Base-by-base conservation (phyloP, 2,888 invertebrate genomes). In the Psylliodes chrysocephalus region DNA sequence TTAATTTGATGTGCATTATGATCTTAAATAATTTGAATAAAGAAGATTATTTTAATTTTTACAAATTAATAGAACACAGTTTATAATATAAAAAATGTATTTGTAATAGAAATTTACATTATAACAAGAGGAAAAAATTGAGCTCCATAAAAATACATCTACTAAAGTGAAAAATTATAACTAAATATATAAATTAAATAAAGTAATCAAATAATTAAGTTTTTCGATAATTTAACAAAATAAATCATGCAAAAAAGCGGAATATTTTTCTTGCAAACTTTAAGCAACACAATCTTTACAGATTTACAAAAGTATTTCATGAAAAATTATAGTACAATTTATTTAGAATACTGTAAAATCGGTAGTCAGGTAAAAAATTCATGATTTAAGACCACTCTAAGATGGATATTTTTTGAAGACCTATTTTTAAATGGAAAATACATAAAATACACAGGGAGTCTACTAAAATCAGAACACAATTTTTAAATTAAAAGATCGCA, bases 61-160 rank as follows among this genome's bases (percentile, higher is more conserved):
- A n/a, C n/a, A n/a, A n/a, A n/a, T n/a, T n/a, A n/a, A n/a, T n/a
- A n/a, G n/a, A n/a, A n/a, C n/a, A n/a, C n/a, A 14, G 7, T 33
- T 52, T n/a, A n/a, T n/a, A 17, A 17, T 52, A 52, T 52, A 52
- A 49, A 59, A 59, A 59, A 35, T 59, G 59, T 59, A 59, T 59
- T 59, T 57, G 38, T 49, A 59, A 59, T 59, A 59, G 59, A 59
- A 59, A 59, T 59, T 59, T 59, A 59, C 49, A 59, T 40, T 40
- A 51, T 59, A 59, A 59, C 59, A 59, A 59, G 49, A 40, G 47
- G 54, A 62, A 68, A 68, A 63, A 66, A 64, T 69, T 69, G 68
- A 69, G 68, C 68, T 63, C 62, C 64, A 60, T 66, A 64, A 64
- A 66, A 66, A 56, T 66, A 61, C 55, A 61, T 63, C 63, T 66